Percentiles rank a stretch among this genome's conserved stretches.
These are phyloP conservation scores for Sebastes taczanowskii DNA, from an alignment of 2,797 vertebrate genomes.

Conservation along the genomic window DNA sequence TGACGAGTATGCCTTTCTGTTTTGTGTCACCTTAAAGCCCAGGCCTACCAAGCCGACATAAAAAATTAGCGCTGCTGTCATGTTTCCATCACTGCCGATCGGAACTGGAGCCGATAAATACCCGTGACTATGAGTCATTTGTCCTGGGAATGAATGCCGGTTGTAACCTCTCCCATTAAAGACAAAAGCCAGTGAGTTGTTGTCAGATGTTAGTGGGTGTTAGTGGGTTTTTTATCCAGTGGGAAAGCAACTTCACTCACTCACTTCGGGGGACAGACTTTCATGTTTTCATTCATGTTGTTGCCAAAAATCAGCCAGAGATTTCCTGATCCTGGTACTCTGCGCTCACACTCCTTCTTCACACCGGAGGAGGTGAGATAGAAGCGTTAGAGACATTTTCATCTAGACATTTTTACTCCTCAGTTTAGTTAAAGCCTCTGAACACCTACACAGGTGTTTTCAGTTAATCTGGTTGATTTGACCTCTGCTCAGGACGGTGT, in stretches of 20 bases:
- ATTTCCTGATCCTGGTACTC: background rate
- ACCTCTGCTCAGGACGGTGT: too few species aligned
- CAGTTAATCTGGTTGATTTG: too few species aligned
- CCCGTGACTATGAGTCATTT: background rate
- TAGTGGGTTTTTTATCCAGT: too few species aligned
- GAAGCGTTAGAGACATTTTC: background rate
- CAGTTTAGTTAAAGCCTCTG: background rate
- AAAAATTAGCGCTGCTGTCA: background rate
- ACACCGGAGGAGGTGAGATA: background rate
- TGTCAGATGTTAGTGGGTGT: too few species aligned
- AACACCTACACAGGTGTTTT: too few species aligned
- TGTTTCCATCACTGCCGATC: background rate
- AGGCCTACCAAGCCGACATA: too few species aligned
- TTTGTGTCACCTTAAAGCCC: too few species aligned
- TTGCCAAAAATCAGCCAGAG: background rate
- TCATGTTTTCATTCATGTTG: background rate
- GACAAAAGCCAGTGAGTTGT: background rate
- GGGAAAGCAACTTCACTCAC: background rate
- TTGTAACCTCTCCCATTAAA: background rate
- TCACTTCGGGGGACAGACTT: accelerated
- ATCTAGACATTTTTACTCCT: background rate
- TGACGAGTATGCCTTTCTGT: too few species aligned
- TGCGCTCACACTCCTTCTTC: background rate
- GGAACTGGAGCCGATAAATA: background rate
- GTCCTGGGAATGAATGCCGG: background rate